Evolutionary conservation across 2,113 vertebrate genomes (phyloP).

Genomic region (Alaudala cheleensis): DNA sequence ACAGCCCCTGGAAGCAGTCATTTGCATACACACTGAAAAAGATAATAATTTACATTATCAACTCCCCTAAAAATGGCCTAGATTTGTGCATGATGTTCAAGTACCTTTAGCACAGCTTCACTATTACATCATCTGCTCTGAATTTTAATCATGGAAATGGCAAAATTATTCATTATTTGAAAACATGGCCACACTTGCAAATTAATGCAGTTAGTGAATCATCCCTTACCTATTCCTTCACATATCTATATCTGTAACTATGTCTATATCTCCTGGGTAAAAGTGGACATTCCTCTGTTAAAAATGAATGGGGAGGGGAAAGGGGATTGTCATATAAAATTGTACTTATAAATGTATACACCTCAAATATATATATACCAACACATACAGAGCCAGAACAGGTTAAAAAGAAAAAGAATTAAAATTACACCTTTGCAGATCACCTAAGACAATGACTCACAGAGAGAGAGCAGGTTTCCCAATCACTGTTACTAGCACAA

Average conservation of each 20-base stretch:
- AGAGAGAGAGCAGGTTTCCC: not conserved
- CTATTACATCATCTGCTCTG: not conserved
- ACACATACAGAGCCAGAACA: not conserved
- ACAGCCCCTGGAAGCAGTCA: not conserved
- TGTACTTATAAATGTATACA: not conserved
- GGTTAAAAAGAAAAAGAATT: not conserved
- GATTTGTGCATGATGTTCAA: not conserved
- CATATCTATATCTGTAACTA: too few relatives aligned
- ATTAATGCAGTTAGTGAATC: not conserved
- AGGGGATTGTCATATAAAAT: not conserved
- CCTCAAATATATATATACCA: not conserved
- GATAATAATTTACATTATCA: not conserved
- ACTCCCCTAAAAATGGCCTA: not conserved
- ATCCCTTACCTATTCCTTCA: not conserved
- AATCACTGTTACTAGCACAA: not conserved
- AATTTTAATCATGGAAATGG: not conserved
- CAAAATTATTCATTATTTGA: not conserved
- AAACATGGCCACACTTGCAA: not conserved
- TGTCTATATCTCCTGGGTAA: not conserved
- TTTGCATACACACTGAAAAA: not conserved
- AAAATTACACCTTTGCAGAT: not conserved
- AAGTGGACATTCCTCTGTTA: not conserved
- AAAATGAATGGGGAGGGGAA: not conserved
- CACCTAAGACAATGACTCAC: not conserved
- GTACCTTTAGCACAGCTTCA: not conserved